Evolutionary conservation across 2,888 invertebrate genomes (phyloP).

Genomic region (Drosophila siamana): DNA sequence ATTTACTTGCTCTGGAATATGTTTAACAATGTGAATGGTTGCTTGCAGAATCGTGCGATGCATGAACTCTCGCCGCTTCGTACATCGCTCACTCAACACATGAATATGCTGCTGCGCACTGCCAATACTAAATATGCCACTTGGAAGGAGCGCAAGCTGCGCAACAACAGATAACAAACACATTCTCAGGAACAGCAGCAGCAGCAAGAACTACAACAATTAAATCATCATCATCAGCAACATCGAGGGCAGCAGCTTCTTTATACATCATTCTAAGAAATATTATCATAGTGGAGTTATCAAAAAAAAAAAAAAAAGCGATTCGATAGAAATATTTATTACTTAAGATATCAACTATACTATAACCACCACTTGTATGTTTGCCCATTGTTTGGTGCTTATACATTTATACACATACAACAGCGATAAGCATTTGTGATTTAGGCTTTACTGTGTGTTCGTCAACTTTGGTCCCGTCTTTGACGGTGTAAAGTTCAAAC

Average conservation of each 20-base stretch:
- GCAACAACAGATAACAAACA: conserved; percentile 85
- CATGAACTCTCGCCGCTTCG: conserved; percentile 93
- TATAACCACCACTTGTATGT: conserved; percentile 33
- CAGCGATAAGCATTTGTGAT: not conserved
- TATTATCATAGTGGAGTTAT: conserved; percentile 28
- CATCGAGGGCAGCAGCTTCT: conserved; percentile 11
- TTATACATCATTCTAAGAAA: conserved; percentile 11
- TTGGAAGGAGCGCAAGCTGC: conserved; percentile 92
- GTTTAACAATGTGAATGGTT: not conserved
- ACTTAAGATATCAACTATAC: conserved; percentile 26
- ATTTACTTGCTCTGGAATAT: not conserved
- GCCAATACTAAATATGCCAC: conserved; percentile 94
- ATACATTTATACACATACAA: conserved; percentile 38
- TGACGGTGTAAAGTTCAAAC: conserved; percentile 34
- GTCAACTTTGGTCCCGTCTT: not conserved
- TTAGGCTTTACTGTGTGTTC: conserved; percentile 1
- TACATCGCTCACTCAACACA: conserved; percentile 92
- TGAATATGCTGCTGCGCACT: conserved; percentile 94
- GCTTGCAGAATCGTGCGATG: conserved; percentile 90
- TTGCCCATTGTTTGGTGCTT: conserved; percentile 35
- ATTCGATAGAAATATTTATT: conserved; percentile 32
- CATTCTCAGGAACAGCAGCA: conserved; percentile 10
- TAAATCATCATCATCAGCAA: conserved; percentile 9
- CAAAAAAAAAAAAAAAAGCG: conserved; percentile 26
- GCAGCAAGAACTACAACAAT: not conserved